Base-by-base conservation (phyloP, 2,888 invertebrate genomes). In the Palloptera scutellata region DNA sequence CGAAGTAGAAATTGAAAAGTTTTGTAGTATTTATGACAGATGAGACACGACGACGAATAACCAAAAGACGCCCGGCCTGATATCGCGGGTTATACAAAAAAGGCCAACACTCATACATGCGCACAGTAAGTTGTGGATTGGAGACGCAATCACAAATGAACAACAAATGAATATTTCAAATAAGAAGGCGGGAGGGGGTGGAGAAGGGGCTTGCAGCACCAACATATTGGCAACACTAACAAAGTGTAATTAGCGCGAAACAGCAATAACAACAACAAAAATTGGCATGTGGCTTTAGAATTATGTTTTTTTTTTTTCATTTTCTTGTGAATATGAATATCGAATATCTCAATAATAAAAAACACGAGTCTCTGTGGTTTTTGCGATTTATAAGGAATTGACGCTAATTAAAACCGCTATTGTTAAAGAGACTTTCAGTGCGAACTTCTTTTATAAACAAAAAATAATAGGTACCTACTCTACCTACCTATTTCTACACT, bases 1-100 rank as follows among this genome's bases (percentile, higher is more conserved):
- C 81, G 78, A 74, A 75, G 81, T 79, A 75, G 73, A 79, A 81
- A 80, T 81, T 78, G 78, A 80, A 78, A 80, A 79, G 79, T 81
- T 79, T 77, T 6, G 30, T 30, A 30, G 78, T 66, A 74, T 79
- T 79, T 81, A 79, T 81, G 81, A 81, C 81, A 80, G 81, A 82
- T 81, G 81, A 79, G 78, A 77, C 78, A 77, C 78, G 30, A 30
- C 30, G 30, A 30, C 30, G 78, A 66, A 61, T 57, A 61, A 43
- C 54, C 17, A 12, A 17, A 17, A 15, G 15, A 19, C 53, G 53
- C 53, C 53, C 53, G 30, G 30, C 30, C 30, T 30, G 30, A 30
- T 30, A 30, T 30, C 30, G 30, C 30, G 30, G 6, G 30, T 30
- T n/a, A 30, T 30, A 30, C 30, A 30, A 64, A 67, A 62, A 48